A percentile compares a stretch with the other conserved stretches of the same genome.
Conservation (phyloP, 2,797 vertebrate genomes). For the Chrosomus eos region DNA sequence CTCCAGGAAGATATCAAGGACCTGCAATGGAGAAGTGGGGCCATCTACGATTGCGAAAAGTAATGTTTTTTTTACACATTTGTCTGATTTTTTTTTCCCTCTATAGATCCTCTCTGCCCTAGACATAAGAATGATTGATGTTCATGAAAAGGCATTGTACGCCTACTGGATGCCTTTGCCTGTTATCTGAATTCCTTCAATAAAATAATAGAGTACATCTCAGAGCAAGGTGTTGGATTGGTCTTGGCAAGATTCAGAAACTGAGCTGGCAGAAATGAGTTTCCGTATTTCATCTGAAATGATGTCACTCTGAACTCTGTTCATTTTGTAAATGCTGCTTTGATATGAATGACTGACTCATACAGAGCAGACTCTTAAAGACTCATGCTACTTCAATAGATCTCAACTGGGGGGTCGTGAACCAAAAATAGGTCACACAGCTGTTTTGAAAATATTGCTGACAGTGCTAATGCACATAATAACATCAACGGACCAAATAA, state of each 20-base stretch:
- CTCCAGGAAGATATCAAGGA: slow-evolving; percentile 91
- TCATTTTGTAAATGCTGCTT: not conserved
- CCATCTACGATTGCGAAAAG: slow-evolving; percentile 94
- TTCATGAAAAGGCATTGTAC: not conserved
- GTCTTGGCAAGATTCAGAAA: slow-evolving; percentile 17
- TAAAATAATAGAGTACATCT: no score
- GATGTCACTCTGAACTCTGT: not conserved
- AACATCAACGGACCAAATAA: not conserved
- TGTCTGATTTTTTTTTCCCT: not conserved
- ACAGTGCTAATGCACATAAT: not conserved
- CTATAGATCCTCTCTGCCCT: not conserved
- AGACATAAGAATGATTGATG: slow-evolving; percentile 1
- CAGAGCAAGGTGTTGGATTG: not conserved
- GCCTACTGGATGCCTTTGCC: slow-evolving; percentile 1
- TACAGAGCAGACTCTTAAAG: not conserved
- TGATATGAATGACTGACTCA: not conserved
- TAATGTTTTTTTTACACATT: slow-evolving; percentile 60
- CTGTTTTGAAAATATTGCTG: not conserved
- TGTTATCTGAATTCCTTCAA: no score
- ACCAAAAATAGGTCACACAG: not conserved
- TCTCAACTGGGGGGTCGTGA: not conserved
- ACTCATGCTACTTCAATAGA: not conserved
- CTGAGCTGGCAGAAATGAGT: not conserved
- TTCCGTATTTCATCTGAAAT: not conserved
- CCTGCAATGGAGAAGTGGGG: slow-evolving; percentile 94